phyloP scores from a whole-genome alignment of 1,140 invertebrate genomes.

The Heliconius eleuchia region DNA sequence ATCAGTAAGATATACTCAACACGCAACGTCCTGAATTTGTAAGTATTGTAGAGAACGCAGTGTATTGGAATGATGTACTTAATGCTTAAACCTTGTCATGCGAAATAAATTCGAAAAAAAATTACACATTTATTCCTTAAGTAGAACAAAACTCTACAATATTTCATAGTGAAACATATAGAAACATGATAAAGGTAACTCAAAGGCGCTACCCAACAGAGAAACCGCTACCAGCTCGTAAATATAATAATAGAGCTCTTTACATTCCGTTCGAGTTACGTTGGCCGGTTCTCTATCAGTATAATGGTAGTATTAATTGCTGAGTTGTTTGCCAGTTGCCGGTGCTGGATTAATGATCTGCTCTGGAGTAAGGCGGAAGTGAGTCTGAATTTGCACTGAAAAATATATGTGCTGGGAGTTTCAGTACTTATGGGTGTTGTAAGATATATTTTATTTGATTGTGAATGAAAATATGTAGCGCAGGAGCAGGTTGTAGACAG shows the following conservation, averaged over 20 bases:
- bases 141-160: too few relatives aligned
- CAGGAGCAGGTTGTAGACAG: too few relatives aligned
- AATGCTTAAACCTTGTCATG: too few relatives aligned
- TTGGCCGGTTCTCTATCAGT: slow-evolving; percentile 44
- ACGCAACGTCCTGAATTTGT: too few relatives aligned
- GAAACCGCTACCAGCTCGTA: not conserved
- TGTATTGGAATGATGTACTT: too few relatives aligned
- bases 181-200: not conserved
- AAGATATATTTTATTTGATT: not conserved
- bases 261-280: slow-evolving; percentile 1
- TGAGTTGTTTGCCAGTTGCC: slow-evolving; percentile 51
- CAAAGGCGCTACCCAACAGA: not conserved
- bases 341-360: slow-evolving; percentile 34
- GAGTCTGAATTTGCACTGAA: slow-evolving; percentile 17
- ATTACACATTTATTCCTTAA: too few relatives aligned
- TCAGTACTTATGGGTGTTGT: not conserved
- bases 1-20: too few relatives aligned
- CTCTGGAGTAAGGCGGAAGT: not conserved
- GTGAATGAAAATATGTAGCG: not conserved
- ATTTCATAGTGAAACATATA: not conserved
- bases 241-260: slow-evolving; percentile 12
- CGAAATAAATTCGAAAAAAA: too few relatives aligned
- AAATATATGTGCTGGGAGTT: slow-evolving; percentile 1
- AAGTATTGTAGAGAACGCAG: too few relatives aligned
- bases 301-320: slow-evolving; percentile 66